Evolutionary conservation across 2,797 vertebrate species (phyloP), one percentile per base, ranked within the genome.

Genomic region (Alcedo quadribrachys): DNA sequence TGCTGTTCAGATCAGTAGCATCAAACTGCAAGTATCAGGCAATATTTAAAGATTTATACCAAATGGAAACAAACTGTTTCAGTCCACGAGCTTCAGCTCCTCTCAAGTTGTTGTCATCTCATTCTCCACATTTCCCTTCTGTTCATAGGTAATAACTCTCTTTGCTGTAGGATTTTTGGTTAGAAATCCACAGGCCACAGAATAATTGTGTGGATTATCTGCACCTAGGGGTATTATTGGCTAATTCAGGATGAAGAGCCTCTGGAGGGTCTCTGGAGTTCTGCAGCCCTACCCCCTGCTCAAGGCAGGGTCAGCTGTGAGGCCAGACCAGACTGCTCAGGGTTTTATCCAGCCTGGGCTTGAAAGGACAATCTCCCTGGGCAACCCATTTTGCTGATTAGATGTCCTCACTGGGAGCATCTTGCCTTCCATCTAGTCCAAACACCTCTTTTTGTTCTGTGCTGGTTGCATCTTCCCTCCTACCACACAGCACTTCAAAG

Each of bases 1-100:
- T 27, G 33, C 35, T 63, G 2, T 27, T 68, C 32, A 53, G 61
- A 32, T 22, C 96, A 97, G 97, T 97, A 97, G 81, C 25, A 92
- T 50, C 48, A 50, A 97, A 97, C 95, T 97, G 89, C 91, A 96
- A 97, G 96, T 81, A 94, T 91, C 82, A 80, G 71, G 89, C 71
- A 95, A 27, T 17, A 55, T 28, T 28, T 2, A 96, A 98, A 97
- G 96, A 91, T 88, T 94, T 94, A 97, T 46, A 91, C 65, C 63
- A 77, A 85, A 67, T 3, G 9, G 42, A 70, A 67, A 12, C 35
- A 84, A 57, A 76, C 50, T 70, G 30, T 10, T 35, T 30, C 24
- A 28, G 42, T 67, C 80, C 93, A 77, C 24, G 5, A 22, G 67
- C 70, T 84, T 91, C 19, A 15, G 46, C 79, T 80, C 90, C 80